Base-by-base conservation (phyloP, 2,113 vertebrate genomes). In the Scytalopus superciliaris region DNA sequence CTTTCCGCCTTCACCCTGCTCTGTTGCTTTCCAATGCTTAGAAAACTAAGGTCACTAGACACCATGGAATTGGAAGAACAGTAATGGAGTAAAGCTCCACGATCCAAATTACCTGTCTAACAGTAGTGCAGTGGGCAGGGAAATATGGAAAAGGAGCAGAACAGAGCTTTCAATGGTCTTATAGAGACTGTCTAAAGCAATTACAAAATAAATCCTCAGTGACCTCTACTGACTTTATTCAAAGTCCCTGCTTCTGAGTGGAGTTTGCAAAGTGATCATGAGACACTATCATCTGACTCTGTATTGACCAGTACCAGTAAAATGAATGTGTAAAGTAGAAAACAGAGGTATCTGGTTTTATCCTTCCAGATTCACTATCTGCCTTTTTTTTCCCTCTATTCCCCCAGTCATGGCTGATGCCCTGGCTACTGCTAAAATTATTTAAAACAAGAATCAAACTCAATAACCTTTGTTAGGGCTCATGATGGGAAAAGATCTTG, bases 31-130 rank as follows among this genome's bases (percentile, higher is more conserved):
- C 45, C 8, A 19, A 19, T 40, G 6, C 35, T 62, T 74, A 37
- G 50, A 23, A 47, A 44, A 31, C 19, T 31, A 35, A 74, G 14
- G 21, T 9, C 33, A 18, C 2, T 7, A 39, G 9, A 4, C 7
- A 70, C 12, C 18, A n/a, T 3, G 17, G 53, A 56, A 37, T 0
- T 45, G 55, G 19, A 47, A 66, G 28, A 53, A 17, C 11, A 23
- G 1, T 15, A 25, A 9, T 10, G 21, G 10, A 40, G 4, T 0
- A 0, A 17, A 87, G 11, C 6, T 49, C 10, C 24, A 19, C 17
- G n/a, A 27, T 4, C 17, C 15, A 31, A 12, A 5, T 39, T 33
- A 14, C 18, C n/a, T 3, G 0, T 24, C 19, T 24, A 33, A 30
- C 10, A 35, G 27, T 3, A 28, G 12, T 22, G 37, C 12, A 14